phyloP scores from a whole-genome alignment of 2,113 vertebrate species.

The Sarotherodon lohbergeri region DNA sequence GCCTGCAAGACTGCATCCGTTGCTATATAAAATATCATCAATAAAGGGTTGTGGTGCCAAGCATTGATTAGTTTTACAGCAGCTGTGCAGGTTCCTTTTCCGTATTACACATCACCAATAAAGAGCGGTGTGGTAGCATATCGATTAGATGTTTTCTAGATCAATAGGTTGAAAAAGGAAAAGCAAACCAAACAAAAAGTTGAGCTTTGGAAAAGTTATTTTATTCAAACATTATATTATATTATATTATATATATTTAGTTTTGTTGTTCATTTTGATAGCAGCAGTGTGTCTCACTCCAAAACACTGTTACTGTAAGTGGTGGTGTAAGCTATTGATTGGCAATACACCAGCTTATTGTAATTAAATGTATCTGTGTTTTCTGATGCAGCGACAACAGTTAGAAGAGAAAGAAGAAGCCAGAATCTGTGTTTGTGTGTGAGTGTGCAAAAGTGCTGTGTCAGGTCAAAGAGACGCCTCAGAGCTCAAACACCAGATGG shows the following conservation, averaged over 20 bases:
- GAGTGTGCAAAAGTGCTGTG: slow-evolving; percentile 4
- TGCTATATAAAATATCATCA: slow-evolving; percentile 3
- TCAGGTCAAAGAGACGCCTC: neutral
- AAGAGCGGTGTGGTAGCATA: neutral
- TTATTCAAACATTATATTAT: neutral
- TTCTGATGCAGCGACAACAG: neutral
- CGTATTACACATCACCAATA: neutral
- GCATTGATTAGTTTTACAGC: slow-evolving; percentile 5
- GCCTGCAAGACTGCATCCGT: neutral
- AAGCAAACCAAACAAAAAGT: neutral
- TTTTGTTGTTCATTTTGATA: neutral
- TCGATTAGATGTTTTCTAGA: neutral
- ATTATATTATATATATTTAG: neutral
- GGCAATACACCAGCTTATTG: neutral
- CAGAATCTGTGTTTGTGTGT: neutral
- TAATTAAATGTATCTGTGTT: neutral
- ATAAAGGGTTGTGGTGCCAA: neutral
- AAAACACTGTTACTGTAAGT: neutral
- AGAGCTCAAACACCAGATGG: slow-evolving; percentile 37
- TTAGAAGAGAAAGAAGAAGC: neutral
- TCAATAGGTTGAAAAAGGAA: neutral
- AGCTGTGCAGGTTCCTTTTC: neutral
- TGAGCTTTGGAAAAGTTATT: neutral
- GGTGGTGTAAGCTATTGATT: neutral
- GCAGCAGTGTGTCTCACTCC: neutral